Conservation (phyloP, 2,113 vertebrate genomes). For the Hemiprocne comata region DNA sequence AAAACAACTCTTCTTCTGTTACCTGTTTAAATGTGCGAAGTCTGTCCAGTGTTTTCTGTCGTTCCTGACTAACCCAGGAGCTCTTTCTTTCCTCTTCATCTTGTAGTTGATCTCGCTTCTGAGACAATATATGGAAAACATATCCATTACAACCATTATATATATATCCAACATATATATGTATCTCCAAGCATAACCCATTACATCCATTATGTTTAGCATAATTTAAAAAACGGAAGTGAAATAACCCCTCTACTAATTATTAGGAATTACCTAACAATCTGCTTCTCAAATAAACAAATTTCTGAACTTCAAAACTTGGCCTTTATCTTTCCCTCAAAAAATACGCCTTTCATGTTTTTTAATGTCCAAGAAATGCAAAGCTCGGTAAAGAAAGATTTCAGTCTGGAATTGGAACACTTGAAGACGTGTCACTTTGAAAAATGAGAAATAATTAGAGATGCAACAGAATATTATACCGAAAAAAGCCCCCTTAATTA, state of each 20-base stretch:
- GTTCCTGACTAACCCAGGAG: constrained; percentile 89
- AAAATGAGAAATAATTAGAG: not conserved
- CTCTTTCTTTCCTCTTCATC: constrained; percentile 88
- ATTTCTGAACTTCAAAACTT: not conserved
- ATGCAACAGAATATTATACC: not conserved
- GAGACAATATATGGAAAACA: constrained; percentile 14
- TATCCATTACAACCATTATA: not conserved
- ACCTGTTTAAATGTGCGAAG: constrained; percentile 96
- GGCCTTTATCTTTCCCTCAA: not conserved
- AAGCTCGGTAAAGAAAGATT: not conserved
- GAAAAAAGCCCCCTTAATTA: not conserved
- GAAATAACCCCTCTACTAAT: not conserved
- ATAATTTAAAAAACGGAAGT: not conserved
- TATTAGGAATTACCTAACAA: not conserved
- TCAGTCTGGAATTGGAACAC: not conserved
- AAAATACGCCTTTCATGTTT: not conserved
- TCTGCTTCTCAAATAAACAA: not conserved
- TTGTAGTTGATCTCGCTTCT: constrained; percentile 82
- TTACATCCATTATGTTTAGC: not conserved
- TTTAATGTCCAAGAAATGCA: not conserved
- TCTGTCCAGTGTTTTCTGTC: constrained; percentile 92
- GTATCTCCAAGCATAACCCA: not conserved
- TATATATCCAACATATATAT: too few species aligned
- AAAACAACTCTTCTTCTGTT: not conserved
- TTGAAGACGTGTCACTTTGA: not conserved